These are phyloP conservation scores for Fragum sueziense DNA, from an alignment of 2,888 invertebrate genomes.

Conservation along the genomic window DNA sequence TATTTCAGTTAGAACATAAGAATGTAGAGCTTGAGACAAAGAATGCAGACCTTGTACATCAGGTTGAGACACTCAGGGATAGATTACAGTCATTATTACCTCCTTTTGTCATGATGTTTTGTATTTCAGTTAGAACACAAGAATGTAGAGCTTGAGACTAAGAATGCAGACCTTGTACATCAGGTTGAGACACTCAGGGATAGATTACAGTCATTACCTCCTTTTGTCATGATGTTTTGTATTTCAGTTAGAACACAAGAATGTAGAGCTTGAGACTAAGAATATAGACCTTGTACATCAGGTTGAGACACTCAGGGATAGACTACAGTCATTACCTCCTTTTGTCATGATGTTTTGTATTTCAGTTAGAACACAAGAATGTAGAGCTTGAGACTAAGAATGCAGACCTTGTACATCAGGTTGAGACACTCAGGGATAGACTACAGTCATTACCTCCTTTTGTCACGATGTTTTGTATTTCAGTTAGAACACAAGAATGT, in stretches of 20 bases:
- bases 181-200: conserved; percentile 94
- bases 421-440: conserved; percentile 94
- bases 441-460: conserved; percentile 83
- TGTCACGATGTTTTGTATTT: conserved; percentile 77
- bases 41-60: conserved; percentile 97
- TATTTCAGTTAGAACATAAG: conserved; percentile 91
- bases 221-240: conserved; percentile 78
- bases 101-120: conserved; percentile 40
- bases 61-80: conserved; percentile 93
- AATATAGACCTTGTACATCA: conserved; percentile 98
- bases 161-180: conserved; percentile 97
- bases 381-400: conserved; percentile 96
- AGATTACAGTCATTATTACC: conserved; percentile 86
- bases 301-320: conserved; percentile 93
- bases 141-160: conserved; percentile 94
- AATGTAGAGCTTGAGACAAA: conserved; percentile 96
- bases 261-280: conserved; percentile 94
- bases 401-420: conserved; percentile 96
- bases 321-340: conserved; percentile 85
- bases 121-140: conserved; percentile 92
- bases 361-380: conserved; percentile 94
- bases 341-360: conserved; percentile 26
- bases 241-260: conserved; percentile 92
- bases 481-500: conserved; percentile 96
- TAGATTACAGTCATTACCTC: conserved; percentile 86